phyloP scores from a whole-genome alignment of 1,140 invertebrate genomes.

The Dreissena polymorpha region DNA sequence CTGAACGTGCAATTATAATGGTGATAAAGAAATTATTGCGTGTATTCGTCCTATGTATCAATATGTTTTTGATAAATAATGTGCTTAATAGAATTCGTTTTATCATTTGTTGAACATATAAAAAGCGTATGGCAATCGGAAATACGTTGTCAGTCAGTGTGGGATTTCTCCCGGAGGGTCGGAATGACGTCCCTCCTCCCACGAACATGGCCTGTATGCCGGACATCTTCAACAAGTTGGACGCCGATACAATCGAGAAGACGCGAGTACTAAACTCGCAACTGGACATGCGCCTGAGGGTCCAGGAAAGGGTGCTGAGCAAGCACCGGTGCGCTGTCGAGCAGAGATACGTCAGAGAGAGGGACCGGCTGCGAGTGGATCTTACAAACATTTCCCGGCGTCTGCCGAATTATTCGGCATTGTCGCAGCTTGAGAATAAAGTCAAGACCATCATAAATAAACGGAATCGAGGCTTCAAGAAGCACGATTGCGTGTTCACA shows the following conservation, averaged over 20 bases:
- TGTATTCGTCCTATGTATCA: too few species aligned
- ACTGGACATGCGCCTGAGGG: constrained; percentile 58
- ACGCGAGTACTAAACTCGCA: constrained; percentile 69
- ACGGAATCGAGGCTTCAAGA: constrained; percentile 27
- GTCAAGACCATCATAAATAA: constrained; percentile 36
- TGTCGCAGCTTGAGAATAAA: constrained; percentile 57
- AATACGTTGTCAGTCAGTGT: not conserved
- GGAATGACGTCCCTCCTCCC: constrained; percentile 59
- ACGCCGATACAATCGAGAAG: constrained; percentile 70
- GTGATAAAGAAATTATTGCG: too few species aligned
- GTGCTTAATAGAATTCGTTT: too few species aligned
- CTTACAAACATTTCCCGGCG: constrained; percentile 58
- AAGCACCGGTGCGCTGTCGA: constrained; percentile 64
- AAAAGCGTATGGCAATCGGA: too few species aligned
- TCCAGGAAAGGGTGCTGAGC: constrained; percentile 65
- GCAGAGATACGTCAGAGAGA: constrained; percentile 55
- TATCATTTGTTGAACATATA: too few species aligned
- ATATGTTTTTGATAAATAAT: too few species aligned
- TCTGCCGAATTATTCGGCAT: constrained; percentile 63
- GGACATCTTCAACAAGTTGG: constrained; percentile 71
- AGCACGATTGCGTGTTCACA: constrained; percentile 52
- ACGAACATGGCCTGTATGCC: constrained; percentile 71
- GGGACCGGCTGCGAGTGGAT: constrained; percentile 58
- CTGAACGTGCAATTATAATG: too few species aligned
- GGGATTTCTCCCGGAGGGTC: not conserved